Percentiles rank a stretch among this genome's conserved stretches.
Evolutionary conservation across 1,140 invertebrate genomes (phyloP).

Genomic region (Meloidogyne chitwoodi): DNA sequence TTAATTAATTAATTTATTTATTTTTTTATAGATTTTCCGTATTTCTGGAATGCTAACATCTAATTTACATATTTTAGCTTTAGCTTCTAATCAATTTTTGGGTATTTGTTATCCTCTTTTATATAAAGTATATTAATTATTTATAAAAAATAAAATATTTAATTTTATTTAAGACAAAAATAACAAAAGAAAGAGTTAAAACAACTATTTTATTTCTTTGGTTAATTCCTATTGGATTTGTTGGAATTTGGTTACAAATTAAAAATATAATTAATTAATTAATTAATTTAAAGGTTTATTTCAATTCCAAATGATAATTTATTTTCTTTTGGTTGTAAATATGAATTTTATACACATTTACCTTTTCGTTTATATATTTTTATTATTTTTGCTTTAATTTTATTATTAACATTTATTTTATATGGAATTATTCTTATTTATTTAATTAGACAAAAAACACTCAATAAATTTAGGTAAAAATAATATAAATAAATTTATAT

Average conservation of each 20-base stretch:
- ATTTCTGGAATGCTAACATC: constrained; percentile 51
- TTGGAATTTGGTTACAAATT: too few species aligned
- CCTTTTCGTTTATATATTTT: constrained; percentile 49
- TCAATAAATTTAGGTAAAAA: too few species aligned
- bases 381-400: constrained; percentile 27
- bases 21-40: constrained; percentile 30
- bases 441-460: constrained; percentile 28
- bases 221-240: too few species aligned
- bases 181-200: too few species aligned
- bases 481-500: too few species aligned
- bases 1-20: too few species aligned
- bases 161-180: too few species aligned
- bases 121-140: constrained; percentile 34
- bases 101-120: constrained; percentile 46
- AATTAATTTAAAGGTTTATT: constrained; percentile 30
- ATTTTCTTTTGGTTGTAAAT: constrained; percentile 21
- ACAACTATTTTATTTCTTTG: too few species aligned
- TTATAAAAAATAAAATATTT: not conserved
- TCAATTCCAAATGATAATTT: constrained; percentile 34
- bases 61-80: constrained; percentile 47
- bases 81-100: constrained; percentile 49
- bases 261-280: too few species aligned
- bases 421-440: constrained; percentile 42
- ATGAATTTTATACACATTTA: constrained; percentile 44
- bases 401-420: constrained; percentile 37